Evolutionary conservation across 2,113 vertebrate species (phyloP), one percentile per base, ranked within the genome.

Genomic region (Indicator indicator): DNA sequence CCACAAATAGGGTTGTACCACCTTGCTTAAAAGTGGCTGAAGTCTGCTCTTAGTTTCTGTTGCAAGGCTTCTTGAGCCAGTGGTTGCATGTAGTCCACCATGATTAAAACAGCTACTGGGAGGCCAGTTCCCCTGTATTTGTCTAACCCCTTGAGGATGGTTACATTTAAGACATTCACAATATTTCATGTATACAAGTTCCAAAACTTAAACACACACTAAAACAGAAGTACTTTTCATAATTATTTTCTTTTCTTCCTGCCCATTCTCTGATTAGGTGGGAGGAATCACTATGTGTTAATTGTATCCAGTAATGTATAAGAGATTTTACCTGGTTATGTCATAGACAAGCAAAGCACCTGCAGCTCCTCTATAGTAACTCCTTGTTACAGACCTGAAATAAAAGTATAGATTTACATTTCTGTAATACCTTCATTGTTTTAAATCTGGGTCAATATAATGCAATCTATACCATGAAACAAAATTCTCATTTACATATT

Each of bases 321-420:
- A 72, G 33, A 87, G 46, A 20, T 44, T 77, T 98, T 98, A 99
- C 99, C 99, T 99, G 97, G 99, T 99, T 97, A 99, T 99, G 95
- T 99, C 99, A 85, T 99, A 99, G 94, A 99, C 99, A 68, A 99
- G 98, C 86, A 99, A 98, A 48, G 99, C 99, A 88, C 99, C 99
- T 3, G 99, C 99, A 20, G 99, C 99, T 68, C 99, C 99, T 98
- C 99, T 98, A 95, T 99, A 99, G 97, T 99, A 99, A 96, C 99
- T 99, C 97, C 99, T 98, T 75, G 99, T 99, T 97, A 99, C 99
- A 89, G 99, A 99, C 83, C 99, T 99, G 98, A 97, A 98, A 79
- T 65, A 97, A 32, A 97, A 80, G 36, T 40, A 42, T 10, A 91
- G 68, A 60, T 58, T 20, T 5, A 36, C 11, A 18, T 52, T 90